Percentiles rank a stretch among this genome's conserved stretches.
Evolutionary conservation across 2,797 vertebrate species (phyloP).

Genomic region (Allenopithecus nigroviridis): DNA sequence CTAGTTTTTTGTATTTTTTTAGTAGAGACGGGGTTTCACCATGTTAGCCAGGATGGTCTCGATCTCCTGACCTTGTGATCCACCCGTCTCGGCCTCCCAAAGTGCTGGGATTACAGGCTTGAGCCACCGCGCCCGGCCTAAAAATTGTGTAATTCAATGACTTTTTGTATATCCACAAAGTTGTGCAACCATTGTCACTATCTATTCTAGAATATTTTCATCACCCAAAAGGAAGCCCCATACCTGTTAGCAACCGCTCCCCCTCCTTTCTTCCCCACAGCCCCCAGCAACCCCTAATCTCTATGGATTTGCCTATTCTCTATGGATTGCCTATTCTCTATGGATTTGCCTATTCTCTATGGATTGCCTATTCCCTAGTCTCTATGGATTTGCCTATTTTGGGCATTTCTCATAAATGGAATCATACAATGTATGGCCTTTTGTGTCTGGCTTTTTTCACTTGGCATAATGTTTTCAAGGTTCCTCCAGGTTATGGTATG

Average conservation of each 20-base stretch:
- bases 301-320: no score
- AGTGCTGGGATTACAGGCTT: no score
- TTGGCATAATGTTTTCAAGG: not conserved
- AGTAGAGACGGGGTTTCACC: no score
- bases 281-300: not conserved
- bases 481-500: not conserved
- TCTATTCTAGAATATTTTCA: not conserved
- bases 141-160: not conserved
- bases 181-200: not conserved
- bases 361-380: no score
- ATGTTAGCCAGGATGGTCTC: no score
- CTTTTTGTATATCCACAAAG: not conserved
- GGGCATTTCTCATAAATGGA: not conserved
- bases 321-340: no score
- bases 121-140: no score
- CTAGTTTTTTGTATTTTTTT: no score
- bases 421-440: not conserved
- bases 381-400: not conserved
- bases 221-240: not conserved
- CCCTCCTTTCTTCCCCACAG: no score
- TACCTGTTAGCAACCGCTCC: not conserved
- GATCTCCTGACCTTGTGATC: no score
- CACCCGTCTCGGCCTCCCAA: no score
- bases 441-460: not conserved
- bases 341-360: not conserved